Evolutionary conservation across 2,888 invertebrate genomes (phyloP).

Genomic region (Argynnis bischoffii): DNA sequence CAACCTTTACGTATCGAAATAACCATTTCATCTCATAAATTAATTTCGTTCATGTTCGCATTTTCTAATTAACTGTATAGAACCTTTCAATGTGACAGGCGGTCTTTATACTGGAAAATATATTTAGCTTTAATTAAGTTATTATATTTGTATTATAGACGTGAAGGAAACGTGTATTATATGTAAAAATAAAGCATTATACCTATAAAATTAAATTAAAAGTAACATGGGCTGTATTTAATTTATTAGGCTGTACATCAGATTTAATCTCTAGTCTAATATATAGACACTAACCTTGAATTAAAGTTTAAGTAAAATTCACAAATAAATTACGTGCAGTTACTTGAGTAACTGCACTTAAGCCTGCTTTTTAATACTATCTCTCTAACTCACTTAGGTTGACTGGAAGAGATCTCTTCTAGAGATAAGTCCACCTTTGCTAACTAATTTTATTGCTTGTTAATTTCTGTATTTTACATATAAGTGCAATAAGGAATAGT

Average conservation of each 20-base stretch:
- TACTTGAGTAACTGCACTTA: no score
- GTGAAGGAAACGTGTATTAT: background rate
- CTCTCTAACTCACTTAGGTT: no score
- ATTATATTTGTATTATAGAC: constrained; percentile 11
- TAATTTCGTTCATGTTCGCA: constrained; percentile 30
- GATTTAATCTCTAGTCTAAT: background rate
- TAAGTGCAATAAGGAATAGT: no score
- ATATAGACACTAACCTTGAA: no score
- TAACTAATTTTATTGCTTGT: no score
- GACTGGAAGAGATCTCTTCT: no score
- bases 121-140: constrained; percentile 22
- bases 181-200: background rate
- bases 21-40: constrained; percentile 31
- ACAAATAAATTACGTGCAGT: no score
- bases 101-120: constrained; percentile 17
- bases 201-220: background rate
- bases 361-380: no score
- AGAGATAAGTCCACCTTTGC: no score
- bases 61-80: constrained; percentile 32
- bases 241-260: background rate
- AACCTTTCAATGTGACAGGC: constrained; percentile 25
- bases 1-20: constrained; percentile 24
- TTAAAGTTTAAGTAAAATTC: background rate
- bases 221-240: no score
- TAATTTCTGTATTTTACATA: no score